phyloP scores from a whole-genome alignment of 23 tunicate species.

The Clavelina lepadiformis region DNA sequence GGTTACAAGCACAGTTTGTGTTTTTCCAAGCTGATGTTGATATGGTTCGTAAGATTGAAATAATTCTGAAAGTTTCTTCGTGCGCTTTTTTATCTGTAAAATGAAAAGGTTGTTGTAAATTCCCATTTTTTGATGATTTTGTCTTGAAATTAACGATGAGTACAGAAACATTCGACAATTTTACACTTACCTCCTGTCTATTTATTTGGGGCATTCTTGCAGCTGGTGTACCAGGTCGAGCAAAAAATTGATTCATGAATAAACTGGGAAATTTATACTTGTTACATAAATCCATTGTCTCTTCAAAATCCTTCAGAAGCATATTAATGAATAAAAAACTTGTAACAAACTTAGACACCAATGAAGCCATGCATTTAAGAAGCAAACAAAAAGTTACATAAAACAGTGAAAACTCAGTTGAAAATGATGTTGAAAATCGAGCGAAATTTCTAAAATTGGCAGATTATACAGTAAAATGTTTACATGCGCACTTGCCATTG shows the following conservation, averaged over 20 bases:
- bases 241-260: slow-evolving; percentile 97
- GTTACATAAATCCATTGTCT: slow-evolving; percentile 68
- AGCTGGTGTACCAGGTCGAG: slow-evolving; percentile 99
- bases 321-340: too few species aligned
- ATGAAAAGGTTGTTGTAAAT: too few species aligned
- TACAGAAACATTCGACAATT: not conserved
- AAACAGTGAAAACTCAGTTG: too few species aligned
- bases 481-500: too few species aligned
- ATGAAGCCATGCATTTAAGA: too few species aligned
- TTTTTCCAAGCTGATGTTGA: slow-evolving; percentile 62
- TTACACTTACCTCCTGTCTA: slow-evolving; percentile 58
- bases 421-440: too few species aligned
- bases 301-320: slow-evolving; percentile 92
- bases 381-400: too few species aligned
- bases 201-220: slow-evolving; percentile 91
- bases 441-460: too few species aligned
- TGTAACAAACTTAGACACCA: too few species aligned
- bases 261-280: slow-evolving; percentile 91
- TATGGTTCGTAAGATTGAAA: slow-evolving; percentile 81
- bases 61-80: slow-evolving; percentile 79
- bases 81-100: slow-evolving; percentile 82
- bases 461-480: too few species aligned
- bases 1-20: slow-evolving; percentile 79
- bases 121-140: not conserved
- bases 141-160: not conserved